Evolutionary conservation across 2,113 vertebrate species (phyloP).

Genomic region (Xenus cinereus): DNA sequence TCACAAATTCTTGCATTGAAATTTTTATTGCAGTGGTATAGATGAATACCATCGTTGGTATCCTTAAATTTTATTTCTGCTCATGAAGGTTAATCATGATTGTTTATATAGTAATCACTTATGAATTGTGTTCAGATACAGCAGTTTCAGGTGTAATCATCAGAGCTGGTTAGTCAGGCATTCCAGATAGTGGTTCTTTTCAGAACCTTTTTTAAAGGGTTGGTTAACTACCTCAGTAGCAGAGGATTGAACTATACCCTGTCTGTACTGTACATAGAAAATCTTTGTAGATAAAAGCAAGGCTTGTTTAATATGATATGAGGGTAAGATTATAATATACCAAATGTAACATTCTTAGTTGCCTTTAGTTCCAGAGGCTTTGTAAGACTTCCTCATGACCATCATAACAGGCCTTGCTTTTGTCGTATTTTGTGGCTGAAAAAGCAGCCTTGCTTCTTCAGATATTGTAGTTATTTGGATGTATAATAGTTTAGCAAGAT

Average conservation of each 20-base stretch:
- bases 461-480: constrained; percentile 99
- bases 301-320: constrained; percentile 99
- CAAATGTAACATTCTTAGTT: constrained; percentile 99
- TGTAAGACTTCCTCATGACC: constrained; percentile 96
- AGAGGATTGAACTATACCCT: constrained; percentile 99
- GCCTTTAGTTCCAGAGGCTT: constrained; percentile 98
- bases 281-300: constrained; percentile 99
- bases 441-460: constrained; percentile 99
- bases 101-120: constrained; percentile 87
- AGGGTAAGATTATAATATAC: constrained; percentile 94
- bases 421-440: constrained; percentile 99
- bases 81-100: constrained; percentile 95
- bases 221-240: constrained; percentile 95
- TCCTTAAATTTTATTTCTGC: constrained; percentile 82
- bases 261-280: constrained; percentile 99
- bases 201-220: constrained; percentile 99
- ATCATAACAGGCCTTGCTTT: constrained; percentile 98
- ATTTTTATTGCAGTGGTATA: constrained; percentile 80
- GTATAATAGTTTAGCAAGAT: constrained; percentile 98
- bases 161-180: constrained; percentile 99
- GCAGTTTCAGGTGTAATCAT: constrained; percentile 99
- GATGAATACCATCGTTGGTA: constrained; percentile 80
- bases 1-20: constrained; percentile 77
- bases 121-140: constrained; percentile 94
- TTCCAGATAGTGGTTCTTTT: constrained; percentile 99